Evolutionary conservation across 2,797 vertebrate species (phyloP), one percentile per base, ranked within the genome.

Genomic region (Lacerta agilis): DNA sequence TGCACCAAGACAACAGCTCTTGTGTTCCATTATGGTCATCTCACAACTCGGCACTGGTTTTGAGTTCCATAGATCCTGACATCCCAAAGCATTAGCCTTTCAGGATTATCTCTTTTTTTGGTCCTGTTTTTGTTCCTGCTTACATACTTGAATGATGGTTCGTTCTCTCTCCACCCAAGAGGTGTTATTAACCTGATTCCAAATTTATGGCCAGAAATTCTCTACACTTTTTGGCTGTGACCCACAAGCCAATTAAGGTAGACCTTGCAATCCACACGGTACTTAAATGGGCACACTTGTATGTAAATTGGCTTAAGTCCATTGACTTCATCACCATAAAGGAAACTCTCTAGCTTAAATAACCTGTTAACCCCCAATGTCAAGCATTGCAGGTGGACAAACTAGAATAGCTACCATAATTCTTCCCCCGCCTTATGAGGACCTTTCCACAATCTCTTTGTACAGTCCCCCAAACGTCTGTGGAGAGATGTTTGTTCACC

Each of bases 401-500:
- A 67, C 71, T 36, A 81, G 29, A 89, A 86, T 49, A 25, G 66
- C 45, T 43, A 49, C 45, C 75, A 78, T 86, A 86, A 86, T 69
- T 86, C 76, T 27, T 71, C 66, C n/a, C 75, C 18, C 0, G 13
- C 49, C 38, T 67, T 75, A 69, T n/a, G 33, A 55, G 20, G 58
- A 66, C 41, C 7, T 85, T 64, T 75, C 33, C 58, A 66, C 55
- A 75, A n/a, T 81, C 5, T 66, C 75, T 85, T 81, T 79, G 43
- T 77, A 81, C 38, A 71, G 5, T 86, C 88, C 85, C 89, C 88
- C 88, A 78, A n/a, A 67, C 33, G 78, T 66, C 77, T 84, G 23
- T 86, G 58, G 92, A 91, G 90, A 93, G 88, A 77, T 79, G 43
- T 67, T 72, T 79, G n/a, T 83, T 77, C 38, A 20, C 77, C 86